Evolutionary conservation across 2,888 invertebrate species (phyloP).

Genomic region (Drosophila monieri): DNA sequence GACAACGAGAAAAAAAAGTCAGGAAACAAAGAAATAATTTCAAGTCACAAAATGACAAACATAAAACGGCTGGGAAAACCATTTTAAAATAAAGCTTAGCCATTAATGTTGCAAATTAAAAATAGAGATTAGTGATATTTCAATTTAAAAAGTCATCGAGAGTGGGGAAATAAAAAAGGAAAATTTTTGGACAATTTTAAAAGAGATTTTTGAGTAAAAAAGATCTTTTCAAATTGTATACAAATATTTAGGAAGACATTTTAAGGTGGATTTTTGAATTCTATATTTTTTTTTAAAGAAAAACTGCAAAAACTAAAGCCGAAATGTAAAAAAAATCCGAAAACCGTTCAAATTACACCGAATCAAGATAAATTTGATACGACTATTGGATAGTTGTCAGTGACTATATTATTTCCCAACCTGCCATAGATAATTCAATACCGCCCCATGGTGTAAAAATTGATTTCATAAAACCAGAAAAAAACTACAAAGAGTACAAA

Average conservation of each 20-base stretch:
- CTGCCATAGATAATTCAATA: constrained; percentile 28
- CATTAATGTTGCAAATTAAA: constrained; percentile 1
- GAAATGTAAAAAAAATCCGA: neutral
- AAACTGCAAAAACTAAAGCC: neutral
- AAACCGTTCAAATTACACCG: neutral
- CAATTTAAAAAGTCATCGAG: neutral
- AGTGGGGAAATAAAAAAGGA: neutral
- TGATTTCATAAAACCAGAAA: constrained; percentile 63
- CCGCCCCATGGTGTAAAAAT: constrained; percentile 48
- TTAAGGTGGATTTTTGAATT: no score
- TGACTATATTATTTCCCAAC: constrained; percentile 31
- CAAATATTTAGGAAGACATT: no score
- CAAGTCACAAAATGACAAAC: constrained; percentile 20
- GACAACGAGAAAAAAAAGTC: neutral
- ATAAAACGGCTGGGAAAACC: constrained; percentile 16
- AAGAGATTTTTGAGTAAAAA: no score
- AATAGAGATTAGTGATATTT: constrained; percentile 2
- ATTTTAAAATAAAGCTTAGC: neutral
- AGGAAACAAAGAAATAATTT: constrained; percentile 12
- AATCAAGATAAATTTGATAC: constrained; percentile 2
- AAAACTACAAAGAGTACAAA: neutral
- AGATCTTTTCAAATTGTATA: no score
- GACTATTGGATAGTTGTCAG: constrained; percentile 17
- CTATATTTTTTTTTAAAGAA: no score
- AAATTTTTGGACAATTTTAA: neutral